Evolutionary conservation across 1,140 invertebrate genomes (phyloP), one percentile per base, ranked within the genome.

Genomic region (Coptotermes formosanus): DNA sequence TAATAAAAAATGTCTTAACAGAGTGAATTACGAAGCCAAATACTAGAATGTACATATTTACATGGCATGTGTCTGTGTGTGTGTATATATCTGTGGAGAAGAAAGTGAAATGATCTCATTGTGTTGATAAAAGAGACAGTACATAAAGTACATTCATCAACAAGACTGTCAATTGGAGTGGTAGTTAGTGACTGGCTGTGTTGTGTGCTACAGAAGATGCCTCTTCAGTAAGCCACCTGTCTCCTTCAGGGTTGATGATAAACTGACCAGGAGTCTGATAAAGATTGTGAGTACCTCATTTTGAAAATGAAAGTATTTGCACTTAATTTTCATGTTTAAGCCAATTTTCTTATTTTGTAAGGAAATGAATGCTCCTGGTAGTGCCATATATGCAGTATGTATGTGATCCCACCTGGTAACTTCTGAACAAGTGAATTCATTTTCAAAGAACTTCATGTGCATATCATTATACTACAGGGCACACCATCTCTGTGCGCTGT

Each of bases 81-180:
- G n/a, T 75, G 1, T 75, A 11, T 75, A 25, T 75, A 25, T 75
- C 2, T 75, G 64, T 75, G n/a, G 2, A n/a, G 25, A 75, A 25
- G 64, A 75, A 25, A 75, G n/a, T 75, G 64, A 75, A 30, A 75
- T 75, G 64, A 75, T 75, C 64, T 75, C 64, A 30, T 30, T 75
- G n/a, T 30, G 14, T 75, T 75, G 64, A 75, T 30, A 30, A 75
- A 6, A 30, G 19, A 55, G 64, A 75, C 19, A 75, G 30, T 75
- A 14, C 3, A 25, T 75, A 75, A 75, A 75, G 25, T 30, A 9
- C 14, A 25, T 75, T 30, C n/a, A 30, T 75, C 25, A 75, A 75
- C 64, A 30, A n/a, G 25, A 30, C 52, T 55, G 52, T 55, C 52
- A 55, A 55, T 4, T 55, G 52, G 19, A 55, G 52, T 55, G 52